Evolutionary conservation across 2,113 vertebrate genomes (phyloP).

Genomic region (Pelecanoides urinatrix): DNA sequence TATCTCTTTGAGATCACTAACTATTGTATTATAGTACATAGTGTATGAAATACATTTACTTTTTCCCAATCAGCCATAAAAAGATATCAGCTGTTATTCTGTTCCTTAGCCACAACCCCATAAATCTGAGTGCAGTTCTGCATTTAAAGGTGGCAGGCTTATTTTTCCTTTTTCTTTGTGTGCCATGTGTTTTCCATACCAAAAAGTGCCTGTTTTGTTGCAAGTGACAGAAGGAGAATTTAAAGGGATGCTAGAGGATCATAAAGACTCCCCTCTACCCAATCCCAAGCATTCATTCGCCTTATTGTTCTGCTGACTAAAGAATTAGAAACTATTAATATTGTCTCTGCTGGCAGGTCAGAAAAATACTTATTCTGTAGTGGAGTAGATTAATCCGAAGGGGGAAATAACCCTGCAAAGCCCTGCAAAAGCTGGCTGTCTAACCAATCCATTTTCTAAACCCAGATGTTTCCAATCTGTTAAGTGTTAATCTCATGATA

Average conservation of each 20-base stretch:
- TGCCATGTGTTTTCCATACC: conserved; percentile 45
- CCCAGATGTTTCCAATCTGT: conserved; percentile 50
- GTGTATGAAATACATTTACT: conserved; percentile 17
- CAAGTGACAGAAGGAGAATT: conserved; percentile 52
- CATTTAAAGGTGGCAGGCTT: conserved; percentile 39
- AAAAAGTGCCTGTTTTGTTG: conserved; percentile 54
- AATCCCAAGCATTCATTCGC: not conserved
- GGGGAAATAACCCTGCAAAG: conserved; percentile 50
- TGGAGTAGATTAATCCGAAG: conserved; percentile 20
- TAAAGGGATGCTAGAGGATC: conserved; percentile 47
- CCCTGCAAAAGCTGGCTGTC: conserved; percentile 32
- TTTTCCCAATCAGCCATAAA: conserved; percentile 11
- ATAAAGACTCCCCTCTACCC: conserved; percentile 23
- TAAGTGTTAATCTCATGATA: conserved; percentile 43
- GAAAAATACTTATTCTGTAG: conserved; percentile 61
- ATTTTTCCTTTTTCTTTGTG: conserved; percentile 39
- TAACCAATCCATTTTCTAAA: conserved; percentile 29
- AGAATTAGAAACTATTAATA: conserved; percentile 68
- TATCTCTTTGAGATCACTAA: conserved; percentile 7
- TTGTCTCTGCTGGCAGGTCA: conserved; percentile 54
- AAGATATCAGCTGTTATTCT: conserved; percentile 19
- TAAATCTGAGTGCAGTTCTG: conserved; percentile 25
- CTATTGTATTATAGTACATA: not conserved
- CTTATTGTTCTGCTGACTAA: conserved; percentile 60
- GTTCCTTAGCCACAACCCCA: not conserved